These are phyloP conservation scores for Aselliscus stoliczkanus DNA, from an alignment of 2,797 vertebrate species.

Conservation along the genomic window DNA sequence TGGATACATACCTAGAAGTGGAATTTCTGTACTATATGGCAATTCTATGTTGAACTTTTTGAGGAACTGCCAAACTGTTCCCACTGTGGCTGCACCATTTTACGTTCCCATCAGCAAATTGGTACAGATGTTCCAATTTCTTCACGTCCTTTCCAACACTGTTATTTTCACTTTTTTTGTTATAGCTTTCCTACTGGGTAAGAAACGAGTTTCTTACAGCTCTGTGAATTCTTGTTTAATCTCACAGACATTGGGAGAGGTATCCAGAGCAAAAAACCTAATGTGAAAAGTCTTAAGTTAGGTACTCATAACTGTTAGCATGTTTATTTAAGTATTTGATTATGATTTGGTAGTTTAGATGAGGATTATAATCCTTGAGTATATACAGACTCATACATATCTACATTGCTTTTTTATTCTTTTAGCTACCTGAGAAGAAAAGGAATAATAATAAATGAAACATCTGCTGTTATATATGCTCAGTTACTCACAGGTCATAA, in stretches of 20 bases:
- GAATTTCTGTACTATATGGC: not conserved
- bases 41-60: not conserved
- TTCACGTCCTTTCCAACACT: not conserved
- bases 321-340: conserved; percentile 16
- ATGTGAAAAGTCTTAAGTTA: not conserved
- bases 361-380: conserved; percentile 6
- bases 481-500: conserved; percentile 93
- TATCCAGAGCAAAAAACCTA: not conserved
- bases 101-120: not conserved
- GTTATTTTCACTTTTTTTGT: not conserved
- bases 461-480: conserved; percentile 88
- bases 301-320: not conserved
- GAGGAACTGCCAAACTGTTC: not conserved
- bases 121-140: not conserved
- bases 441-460: conserved; percentile 93
- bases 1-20: not conserved
- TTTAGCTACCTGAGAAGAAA: conserved; percentile 91
- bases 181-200: not conserved
- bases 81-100: not conserved
- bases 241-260: not conserved
- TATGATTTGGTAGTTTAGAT: conserved; percentile 8
- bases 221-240: not conserved
- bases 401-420: conserved; percentile 24
- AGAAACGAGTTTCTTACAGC: not conserved
- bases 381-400: not conserved